These are phyloP conservation scores for Montifringilla adamsi DNA, from an alignment of 2,113 vertebrate species.

Conservation along the genomic window DNA sequence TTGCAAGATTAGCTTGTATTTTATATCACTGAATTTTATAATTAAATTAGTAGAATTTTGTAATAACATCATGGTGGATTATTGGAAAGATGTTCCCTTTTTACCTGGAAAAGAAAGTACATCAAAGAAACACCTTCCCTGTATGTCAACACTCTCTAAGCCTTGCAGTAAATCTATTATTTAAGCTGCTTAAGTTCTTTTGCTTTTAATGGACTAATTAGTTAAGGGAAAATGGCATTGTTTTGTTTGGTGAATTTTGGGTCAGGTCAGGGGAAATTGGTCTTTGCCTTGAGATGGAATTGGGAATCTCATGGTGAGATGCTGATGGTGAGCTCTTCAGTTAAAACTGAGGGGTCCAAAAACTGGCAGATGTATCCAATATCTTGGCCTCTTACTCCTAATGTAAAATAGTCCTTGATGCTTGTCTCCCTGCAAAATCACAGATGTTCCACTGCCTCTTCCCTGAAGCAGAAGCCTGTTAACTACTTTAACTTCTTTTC, in stretches of 20 bases:
- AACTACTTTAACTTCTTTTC: not conserved
- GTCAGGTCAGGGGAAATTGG: not conserved
- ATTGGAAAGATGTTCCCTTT: not conserved
- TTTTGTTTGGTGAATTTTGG: not conserved
- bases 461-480: not conserved
- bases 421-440: not conserved
- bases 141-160: not conserved
- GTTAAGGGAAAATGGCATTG: not conserved
- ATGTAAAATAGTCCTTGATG: not conserved
- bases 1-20: not conserved
- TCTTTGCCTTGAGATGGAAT: not conserved
- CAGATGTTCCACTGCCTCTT: not conserved
- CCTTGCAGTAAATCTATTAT: not conserved
- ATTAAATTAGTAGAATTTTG: not conserved
- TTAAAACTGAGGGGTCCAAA: not conserved
- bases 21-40: not conserved
- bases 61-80: not conserved
- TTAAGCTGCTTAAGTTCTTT: not conserved
- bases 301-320: not conserved
- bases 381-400: not conserved
- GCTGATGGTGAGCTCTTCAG: not conserved
- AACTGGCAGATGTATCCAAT: not conserved
- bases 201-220: not conserved
- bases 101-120: not conserved
- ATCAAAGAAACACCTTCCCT: not conserved